Conservation (phyloP, 1,140 invertebrate species). For the Atta texana region DNA sequence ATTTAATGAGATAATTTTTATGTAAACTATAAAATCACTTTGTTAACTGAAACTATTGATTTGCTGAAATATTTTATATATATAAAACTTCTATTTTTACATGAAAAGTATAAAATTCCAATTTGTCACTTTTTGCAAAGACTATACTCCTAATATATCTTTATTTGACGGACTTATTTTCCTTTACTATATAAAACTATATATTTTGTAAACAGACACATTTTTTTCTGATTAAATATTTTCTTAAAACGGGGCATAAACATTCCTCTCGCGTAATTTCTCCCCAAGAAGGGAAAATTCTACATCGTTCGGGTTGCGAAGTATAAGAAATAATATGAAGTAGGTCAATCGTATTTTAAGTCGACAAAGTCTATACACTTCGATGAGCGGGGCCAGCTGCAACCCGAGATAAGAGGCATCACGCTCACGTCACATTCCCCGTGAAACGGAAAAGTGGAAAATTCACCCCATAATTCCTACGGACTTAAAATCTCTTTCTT, state of each 20-base stretch:
- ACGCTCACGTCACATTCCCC: conserved; percentile 54
- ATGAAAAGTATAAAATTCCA: no score
- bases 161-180: neutral
- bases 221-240: conserved; percentile 23
- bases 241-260: neutral
- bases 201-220: neutral
- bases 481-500: neutral
- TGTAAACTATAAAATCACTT: no score
- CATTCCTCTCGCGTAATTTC: neutral
- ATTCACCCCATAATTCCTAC: conserved; percentile 33
- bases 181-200: neutral
- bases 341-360: conserved; percentile 75
- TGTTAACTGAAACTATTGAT: no score
- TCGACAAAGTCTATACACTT: conserved; percentile 74
- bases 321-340: conserved; percentile 71
- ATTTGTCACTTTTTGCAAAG: no score
- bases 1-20: no score
- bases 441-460: conserved; percentile 25
- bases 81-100: no score
- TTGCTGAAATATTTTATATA: no score
- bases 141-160: no score
- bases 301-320: conserved; percentile 6
- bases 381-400: conserved; percentile 78
- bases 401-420: conserved; percentile 77
- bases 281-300: neutral